Evolutionary conservation across 2,888 invertebrate genomes (phyloP).

Genomic region (Sinopyrophorus schimmeli): DNA sequence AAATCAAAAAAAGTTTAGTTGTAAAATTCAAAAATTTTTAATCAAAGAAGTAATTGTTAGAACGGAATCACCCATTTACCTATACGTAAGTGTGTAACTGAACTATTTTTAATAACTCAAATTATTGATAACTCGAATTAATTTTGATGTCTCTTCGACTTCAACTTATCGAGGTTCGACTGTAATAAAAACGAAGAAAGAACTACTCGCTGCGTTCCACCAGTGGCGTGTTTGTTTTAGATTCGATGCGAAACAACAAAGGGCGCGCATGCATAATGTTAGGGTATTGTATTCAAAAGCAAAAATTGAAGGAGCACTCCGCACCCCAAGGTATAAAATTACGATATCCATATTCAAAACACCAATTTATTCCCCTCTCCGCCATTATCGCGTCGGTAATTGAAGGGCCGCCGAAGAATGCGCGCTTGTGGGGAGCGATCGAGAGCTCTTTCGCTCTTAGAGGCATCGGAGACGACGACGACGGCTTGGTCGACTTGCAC

Average conservation of each 20-base stretch:
- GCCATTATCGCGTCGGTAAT: conserved; percentile 48
- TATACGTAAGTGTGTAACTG: too few relatives aligned
- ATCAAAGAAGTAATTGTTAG: too few relatives aligned
- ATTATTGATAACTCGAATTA: too few relatives aligned
- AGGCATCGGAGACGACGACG: conserved; percentile 41
- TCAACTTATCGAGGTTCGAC: too few relatives aligned
- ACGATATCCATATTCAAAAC: conserved; percentile 46
- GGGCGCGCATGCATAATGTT: conserved; percentile 27
- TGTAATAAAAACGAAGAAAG: conserved; percentile 6
- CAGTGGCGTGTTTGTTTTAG: conserved; percentile 28
- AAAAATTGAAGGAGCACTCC: conserved; percentile 30
- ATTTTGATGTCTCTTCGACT: too few relatives aligned
- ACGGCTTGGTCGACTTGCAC: conserved; percentile 32
- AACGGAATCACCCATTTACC: too few relatives aligned
- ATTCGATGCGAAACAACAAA: conserved; percentile 29
- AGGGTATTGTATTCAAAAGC: conserved; percentile 27
- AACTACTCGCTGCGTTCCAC: conserved; percentile 17
- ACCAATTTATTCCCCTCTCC: conserved; percentile 40
- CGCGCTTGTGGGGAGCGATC: conserved; percentile 42
- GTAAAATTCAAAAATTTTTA: too few relatives aligned
- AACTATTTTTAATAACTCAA: too few relatives aligned
- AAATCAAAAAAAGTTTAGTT: too few relatives aligned
- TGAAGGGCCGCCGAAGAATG: conserved; percentile 47
- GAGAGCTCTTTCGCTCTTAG: conserved; percentile 42
- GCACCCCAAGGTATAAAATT: conserved; percentile 37